Base-by-base conservation (phyloP, 2,797 vertebrate genomes). In the Hoplostethus atlanticus region DNA sequence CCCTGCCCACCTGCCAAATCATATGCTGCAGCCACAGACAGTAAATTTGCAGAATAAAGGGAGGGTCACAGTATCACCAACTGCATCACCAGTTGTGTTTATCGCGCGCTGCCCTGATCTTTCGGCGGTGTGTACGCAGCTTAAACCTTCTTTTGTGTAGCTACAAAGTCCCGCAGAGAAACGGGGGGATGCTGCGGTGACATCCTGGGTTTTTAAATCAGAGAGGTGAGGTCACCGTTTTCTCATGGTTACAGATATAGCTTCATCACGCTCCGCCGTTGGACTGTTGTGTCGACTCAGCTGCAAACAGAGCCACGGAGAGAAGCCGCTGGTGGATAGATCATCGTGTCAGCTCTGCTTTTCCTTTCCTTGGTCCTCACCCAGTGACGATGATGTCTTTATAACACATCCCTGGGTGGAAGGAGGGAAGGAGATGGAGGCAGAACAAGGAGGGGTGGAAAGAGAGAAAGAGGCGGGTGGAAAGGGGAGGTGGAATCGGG, bases 1-100 rank as follows among this genome's bases (percentile, higher is more conserved):
- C 78, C 75, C 78, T 60, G 58, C 82, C 85, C 84, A 89, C 87
- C 83, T 89, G 86, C 83, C 85, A 86, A 84, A 82, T 88, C 80
- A 79, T 83, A 77, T 71, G 80, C 80, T 71, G 72, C 28, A 70
- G 78, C 69, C 65, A 73, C 52, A 74, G 77, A 71, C 73, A 68
- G 64, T 88, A 68, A 83, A 84, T 81, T 79, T 82, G 65, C 68
- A 56, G 72, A 77, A 77, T 62, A 57, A 65, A 63, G 68, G 77
- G 57, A 42, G 10, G 52, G 50, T 21, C 21, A 21, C 21, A 68
- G 54, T 51, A 71, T 38, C 15, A 42, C 8, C 16, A 59, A 15
- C 38, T 54, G 30, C 80, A 58, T 61, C 76, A 63, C 42, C 75
- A 59, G 13, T 65, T 72, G 75, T 82, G 74, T 71, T 84, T 73